Percentiles rank a stretch among this genome's conserved stretches.
phyloP scores from a whole-genome alignment of 2,888 invertebrate species.

The Spodoptera littoralis region DNA sequence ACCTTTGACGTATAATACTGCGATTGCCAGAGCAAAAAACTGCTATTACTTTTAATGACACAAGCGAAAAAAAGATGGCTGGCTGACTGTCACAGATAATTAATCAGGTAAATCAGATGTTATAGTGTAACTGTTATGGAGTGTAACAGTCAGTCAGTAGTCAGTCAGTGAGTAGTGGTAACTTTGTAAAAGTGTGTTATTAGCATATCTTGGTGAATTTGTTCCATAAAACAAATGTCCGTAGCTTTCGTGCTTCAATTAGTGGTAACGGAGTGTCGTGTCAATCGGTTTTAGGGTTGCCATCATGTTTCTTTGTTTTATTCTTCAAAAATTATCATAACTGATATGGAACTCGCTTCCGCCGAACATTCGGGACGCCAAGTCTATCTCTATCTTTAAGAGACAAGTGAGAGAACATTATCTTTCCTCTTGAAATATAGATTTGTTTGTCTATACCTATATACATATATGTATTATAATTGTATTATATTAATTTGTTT shows the following conservation, averaged over 20 bases:
- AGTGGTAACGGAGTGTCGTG: conserved; percentile 63
- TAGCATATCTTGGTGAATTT: conserved; percentile 26
- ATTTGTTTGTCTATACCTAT: no score
- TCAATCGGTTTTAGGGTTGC: conserved; percentile 54
- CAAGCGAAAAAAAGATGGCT: conserved; percentile 31
- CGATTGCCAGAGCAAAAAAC: conserved; percentile 26
- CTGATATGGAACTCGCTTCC: no score
- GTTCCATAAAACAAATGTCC: conserved; percentile 66
- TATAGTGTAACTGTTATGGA: conserved; percentile 1
- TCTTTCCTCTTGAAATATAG: no score
- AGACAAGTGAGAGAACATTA: no score
- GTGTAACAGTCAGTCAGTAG: no score
- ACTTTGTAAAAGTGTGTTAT: conserved; percentile 17
- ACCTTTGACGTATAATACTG: background rate
- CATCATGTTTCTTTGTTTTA: background rate
- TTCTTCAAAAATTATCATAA: no score
- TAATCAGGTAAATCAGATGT: conserved; percentile 43
- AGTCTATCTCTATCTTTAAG: no score
- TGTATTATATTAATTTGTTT: no score
- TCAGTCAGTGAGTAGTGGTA: conserved; percentile 18
- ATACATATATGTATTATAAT: no score
- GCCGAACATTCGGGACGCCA: no score
- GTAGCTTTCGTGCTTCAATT: conserved; percentile 73
- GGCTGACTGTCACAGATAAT: conserved; percentile 40
- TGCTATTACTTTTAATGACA: conserved; percentile 18